These are phyloP conservation scores for Lepidurus packardi DNA, from an alignment of 1,140 invertebrate genomes.

Conservation along the genomic window DNA sequence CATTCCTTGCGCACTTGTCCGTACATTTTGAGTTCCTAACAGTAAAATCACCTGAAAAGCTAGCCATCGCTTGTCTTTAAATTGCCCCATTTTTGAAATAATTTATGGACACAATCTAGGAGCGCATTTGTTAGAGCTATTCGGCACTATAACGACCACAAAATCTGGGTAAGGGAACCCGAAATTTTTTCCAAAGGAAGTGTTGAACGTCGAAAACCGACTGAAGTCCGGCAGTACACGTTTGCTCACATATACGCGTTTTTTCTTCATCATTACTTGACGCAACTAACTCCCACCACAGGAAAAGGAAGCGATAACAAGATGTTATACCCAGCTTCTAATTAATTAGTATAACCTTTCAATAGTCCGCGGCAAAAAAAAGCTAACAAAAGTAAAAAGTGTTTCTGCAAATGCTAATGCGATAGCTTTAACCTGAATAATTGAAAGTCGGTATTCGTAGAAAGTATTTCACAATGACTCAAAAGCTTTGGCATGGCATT, in stretches of 20 bases:
- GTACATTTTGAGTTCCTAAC: neutral
- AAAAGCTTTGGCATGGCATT: neutral
- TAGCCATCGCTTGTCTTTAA: constrained; percentile 6
- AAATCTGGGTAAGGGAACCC: neutral
- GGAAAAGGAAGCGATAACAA: neutral
- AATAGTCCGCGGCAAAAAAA: neutral
- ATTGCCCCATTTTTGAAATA: neutral
- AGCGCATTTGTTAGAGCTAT: neutral
- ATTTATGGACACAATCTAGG: neutral
- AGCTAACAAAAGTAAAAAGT: neutral
- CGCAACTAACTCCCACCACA: constrained; percentile 6
- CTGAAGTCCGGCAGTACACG: neutral
- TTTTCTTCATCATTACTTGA: neutral
- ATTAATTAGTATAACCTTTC: constrained; percentile 4
- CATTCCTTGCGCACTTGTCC: neutral
- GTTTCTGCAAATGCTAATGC: neutral
- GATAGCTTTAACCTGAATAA: neutral
- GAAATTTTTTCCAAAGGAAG: neutral
- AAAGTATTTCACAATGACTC: neutral
- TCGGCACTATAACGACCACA: neutral
- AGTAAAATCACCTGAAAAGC: neutral
- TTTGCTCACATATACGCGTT: neutral
- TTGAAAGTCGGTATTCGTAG: neutral
- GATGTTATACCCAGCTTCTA: constrained; percentile 2
- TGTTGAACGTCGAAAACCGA: constrained; percentile 7